A percentile compares a stretch with the other conserved stretches of the same genome.
phyloP scores from a whole-genome alignment of 2,888 invertebrate genomes.

The Scaptomyza flava region DNA sequence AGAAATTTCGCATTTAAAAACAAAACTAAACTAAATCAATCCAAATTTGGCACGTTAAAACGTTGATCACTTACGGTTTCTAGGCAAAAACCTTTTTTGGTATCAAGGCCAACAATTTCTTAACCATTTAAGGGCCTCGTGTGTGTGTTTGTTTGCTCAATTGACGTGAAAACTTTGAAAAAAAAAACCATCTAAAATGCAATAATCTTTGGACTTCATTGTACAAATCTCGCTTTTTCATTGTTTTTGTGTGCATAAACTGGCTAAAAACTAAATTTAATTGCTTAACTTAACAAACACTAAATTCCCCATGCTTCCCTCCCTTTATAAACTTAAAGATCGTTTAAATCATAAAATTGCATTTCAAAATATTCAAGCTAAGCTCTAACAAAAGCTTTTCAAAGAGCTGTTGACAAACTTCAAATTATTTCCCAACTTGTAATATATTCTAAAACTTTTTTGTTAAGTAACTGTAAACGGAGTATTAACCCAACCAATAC shows the following conservation, averaged over 20 bases:
- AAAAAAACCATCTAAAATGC: slow-evolving; percentile 11
- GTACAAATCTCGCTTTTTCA: not conserved
- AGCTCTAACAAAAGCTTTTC: not conserved
- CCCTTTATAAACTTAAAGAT: too few relatives aligned
- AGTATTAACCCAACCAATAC: slow-evolving; percentile 21
- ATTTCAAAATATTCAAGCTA: slow-evolving; percentile 1
- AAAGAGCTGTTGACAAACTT: not conserved
- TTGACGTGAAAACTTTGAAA: slow-evolving; percentile 38
- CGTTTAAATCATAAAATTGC: not conserved
- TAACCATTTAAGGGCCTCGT: slow-evolving; percentile 23
- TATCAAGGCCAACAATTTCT: slow-evolving; percentile 28
- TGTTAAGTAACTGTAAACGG: not conserved
- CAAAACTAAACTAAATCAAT: slow-evolving; percentile 10
- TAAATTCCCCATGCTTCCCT: not conserved
- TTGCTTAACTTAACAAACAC: not conserved
- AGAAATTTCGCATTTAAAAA: slow-evolving; percentile 42
- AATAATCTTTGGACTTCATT: not conserved
- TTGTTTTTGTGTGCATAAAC: not conserved
- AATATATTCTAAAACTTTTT: not conserved
- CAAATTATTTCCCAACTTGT: not conserved
- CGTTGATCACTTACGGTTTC: slow-evolving; percentile 20
- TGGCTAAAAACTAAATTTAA: slow-evolving; percentile 1
- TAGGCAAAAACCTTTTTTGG: slow-evolving; percentile 15
- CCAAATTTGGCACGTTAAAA: slow-evolving; percentile 41
- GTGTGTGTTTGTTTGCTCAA: slow-evolving; percentile 30